Percentiles rank a stretch among this genome's conserved stretches.
Conservation (phyloP, 2,888 invertebrate species). For the Microctonus hyperodae region DNA sequence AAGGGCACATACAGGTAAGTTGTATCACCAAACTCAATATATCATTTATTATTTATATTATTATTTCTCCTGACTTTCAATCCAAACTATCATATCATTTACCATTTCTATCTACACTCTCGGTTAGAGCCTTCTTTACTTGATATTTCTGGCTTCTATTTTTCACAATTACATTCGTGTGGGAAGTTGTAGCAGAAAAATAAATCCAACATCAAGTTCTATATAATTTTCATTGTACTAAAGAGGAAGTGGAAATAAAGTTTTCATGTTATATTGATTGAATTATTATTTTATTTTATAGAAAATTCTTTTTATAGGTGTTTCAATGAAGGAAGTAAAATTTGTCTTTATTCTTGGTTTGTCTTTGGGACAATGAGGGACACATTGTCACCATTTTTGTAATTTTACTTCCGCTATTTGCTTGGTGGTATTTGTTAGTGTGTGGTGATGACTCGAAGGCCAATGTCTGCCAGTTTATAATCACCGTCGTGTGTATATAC, state of each 20-base stretch:
- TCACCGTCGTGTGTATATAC: conserved; percentile 28
- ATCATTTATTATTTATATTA: not conserved
- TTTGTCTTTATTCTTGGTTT: not conserved
- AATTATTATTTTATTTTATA: not conserved
- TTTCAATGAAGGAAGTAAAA: not conserved
- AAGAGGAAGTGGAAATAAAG: no score
- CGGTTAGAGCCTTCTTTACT: not conserved
- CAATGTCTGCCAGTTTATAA: conserved; percentile 42
- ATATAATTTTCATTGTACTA: not conserved
- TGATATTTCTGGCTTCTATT: not conserved
- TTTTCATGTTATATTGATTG: no score
- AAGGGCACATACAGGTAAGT: conserved; percentile 72
- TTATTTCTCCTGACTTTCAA: not conserved
- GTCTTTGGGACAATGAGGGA: conserved; percentile 5
- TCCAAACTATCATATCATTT: not conserved
- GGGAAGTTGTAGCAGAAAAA: not conserved
- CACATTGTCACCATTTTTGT: not conserved
- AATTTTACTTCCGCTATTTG: conserved; percentile 22
- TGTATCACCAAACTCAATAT: conserved; percentile 14
- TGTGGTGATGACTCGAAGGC: conserved; percentile 44
- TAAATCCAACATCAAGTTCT: not conserved
- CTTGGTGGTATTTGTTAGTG: not conserved
- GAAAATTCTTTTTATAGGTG: not conserved
- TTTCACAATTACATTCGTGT: not conserved
- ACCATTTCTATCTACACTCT: not conserved